These are phyloP conservation scores for Choristoneura rosaceana DNA, from an alignment of 2,888 invertebrate genomes.

Conservation along the genomic window DNA sequence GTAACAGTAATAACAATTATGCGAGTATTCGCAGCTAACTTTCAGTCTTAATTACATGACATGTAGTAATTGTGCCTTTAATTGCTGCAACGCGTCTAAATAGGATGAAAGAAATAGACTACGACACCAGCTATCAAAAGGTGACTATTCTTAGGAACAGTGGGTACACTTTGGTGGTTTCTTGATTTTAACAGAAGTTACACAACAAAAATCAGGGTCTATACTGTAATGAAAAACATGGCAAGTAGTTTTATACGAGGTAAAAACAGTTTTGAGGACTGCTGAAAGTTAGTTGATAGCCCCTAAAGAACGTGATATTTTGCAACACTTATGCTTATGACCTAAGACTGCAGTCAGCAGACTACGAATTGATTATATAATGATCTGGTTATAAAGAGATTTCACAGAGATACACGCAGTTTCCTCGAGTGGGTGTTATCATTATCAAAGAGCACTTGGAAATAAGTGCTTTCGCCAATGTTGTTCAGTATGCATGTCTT, in stretches of 20 bases:
- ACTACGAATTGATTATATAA: no score
- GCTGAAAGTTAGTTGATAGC: no score
- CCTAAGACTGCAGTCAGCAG: no score
- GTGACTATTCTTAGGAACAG: slow-evolving; percentile 10
- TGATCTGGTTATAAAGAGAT: not conserved
- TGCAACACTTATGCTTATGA: no score
- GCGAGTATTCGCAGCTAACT: slow-evolving; percentile 44
- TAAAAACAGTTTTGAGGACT: no score
- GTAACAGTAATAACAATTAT: slow-evolving; percentile 17
- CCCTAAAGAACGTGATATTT: no score
- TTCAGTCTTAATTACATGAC: slow-evolving; percentile 51
- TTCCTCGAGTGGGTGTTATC: not conserved
- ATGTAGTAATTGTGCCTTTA: slow-evolving; percentile 52
- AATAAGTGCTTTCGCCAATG: not conserved
- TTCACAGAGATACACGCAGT: not conserved
- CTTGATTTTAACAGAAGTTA: not conserved
- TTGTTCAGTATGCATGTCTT: not conserved
- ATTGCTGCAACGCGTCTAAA: slow-evolving; percentile 51
- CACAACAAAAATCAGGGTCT: no score
- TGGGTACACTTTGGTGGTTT: slow-evolving; percentile 4
- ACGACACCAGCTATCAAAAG: slow-evolving; percentile 10
- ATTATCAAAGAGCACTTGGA: not conserved
- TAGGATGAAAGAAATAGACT: slow-evolving; percentile 36
- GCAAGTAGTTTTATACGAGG: no score
- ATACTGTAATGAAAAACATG: no score